A percentile compares a stretch with the other conserved stretches of the same genome.
Evolutionary conservation across 2,113 vertebrate species (phyloP).

Genomic region (Apteryx mantelli): DNA sequence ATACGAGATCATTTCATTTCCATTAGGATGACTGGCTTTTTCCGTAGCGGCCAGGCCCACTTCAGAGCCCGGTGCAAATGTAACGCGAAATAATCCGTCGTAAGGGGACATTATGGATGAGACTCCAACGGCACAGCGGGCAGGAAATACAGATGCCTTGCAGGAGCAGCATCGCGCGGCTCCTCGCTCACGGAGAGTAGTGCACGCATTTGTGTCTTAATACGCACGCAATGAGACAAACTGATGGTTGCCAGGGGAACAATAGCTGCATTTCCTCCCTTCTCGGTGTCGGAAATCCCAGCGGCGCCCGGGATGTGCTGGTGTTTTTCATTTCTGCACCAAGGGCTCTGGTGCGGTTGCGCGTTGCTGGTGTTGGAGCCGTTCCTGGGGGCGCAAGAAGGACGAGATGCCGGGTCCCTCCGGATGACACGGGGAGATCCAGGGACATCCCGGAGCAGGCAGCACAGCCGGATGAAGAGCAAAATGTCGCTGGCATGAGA

Average conservation of each 20-base stretch:
- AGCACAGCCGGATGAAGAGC: fast-evolving
- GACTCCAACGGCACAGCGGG: not conserved
- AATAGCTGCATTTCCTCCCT: not conserved
- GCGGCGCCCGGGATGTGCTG: not conserved
- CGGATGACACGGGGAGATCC: fast-evolving
- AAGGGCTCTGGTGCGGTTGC: no score
- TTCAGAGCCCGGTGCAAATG: not conserved
- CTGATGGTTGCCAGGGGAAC: not conserved
- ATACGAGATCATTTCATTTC: not conserved
- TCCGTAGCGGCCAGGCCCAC: not conserved
- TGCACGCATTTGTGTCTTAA: fast-evolving
- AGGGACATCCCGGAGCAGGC: fast-evolving
- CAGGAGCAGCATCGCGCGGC: not conserved
- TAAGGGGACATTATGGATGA: fast-evolving
- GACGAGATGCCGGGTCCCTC: no score
- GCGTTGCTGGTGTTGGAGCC: not conserved
- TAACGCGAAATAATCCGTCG: fast-evolving
- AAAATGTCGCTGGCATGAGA: fast-evolving
- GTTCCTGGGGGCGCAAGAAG: not conserved
- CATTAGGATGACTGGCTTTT: not conserved
- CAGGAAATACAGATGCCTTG: not conserved
- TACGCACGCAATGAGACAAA: not conserved
- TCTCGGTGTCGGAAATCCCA: not conserved
- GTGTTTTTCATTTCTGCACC: no score
- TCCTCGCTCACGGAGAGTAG: no score